These are phyloP conservation scores for Dysmachus trigonus DNA, from an alignment of 2,888 invertebrate genomes.

Conservation along the genomic window DNA sequence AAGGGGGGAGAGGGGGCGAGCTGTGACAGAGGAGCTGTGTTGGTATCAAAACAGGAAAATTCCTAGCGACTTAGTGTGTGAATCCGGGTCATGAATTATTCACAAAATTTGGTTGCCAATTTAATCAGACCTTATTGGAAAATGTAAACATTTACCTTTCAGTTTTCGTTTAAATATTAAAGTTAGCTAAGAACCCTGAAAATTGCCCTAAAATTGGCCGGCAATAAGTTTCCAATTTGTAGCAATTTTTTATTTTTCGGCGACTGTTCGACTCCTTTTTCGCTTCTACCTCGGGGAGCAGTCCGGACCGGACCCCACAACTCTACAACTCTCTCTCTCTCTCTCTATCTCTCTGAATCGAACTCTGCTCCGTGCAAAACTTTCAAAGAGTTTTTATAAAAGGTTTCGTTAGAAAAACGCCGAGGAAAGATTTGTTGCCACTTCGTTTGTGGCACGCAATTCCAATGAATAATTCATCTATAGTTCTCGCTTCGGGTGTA, in stretches of 20 bases:
- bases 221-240: conserved; percentile 39
- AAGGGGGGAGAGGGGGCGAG: not conserved
- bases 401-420: conserved; percentile 12
- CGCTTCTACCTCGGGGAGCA: not conserved
- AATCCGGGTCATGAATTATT: conserved; percentile 19
- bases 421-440: conserved; percentile 38
- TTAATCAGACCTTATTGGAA: conserved; percentile 23
- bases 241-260: conserved; percentile 17
- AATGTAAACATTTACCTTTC: conserved; percentile 36
- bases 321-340: not conserved
- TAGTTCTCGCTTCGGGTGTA: conserved; percentile 18
- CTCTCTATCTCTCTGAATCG: too few relatives aligned
- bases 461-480: conserved; percentile 36
- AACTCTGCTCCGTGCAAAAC: not conserved
- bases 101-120: conserved; percentile 12
- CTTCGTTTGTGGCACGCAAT: conserved; percentile 39
- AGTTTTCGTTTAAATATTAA: conserved; percentile 38
- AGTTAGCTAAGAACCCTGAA: conserved; percentile 6
- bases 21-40: not conserved
- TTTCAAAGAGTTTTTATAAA: conserved; percentile 34
- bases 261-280: not conserved
- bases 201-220: conserved; percentile 31
- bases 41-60: not conserved
- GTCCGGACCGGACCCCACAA: not conserved
- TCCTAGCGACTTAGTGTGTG: conserved; percentile 1